Evolutionary conservation across 2,113 vertebrate species (phyloP), one percentile per base, ranked within the genome.

Genomic region (Labeo catla): DNA sequence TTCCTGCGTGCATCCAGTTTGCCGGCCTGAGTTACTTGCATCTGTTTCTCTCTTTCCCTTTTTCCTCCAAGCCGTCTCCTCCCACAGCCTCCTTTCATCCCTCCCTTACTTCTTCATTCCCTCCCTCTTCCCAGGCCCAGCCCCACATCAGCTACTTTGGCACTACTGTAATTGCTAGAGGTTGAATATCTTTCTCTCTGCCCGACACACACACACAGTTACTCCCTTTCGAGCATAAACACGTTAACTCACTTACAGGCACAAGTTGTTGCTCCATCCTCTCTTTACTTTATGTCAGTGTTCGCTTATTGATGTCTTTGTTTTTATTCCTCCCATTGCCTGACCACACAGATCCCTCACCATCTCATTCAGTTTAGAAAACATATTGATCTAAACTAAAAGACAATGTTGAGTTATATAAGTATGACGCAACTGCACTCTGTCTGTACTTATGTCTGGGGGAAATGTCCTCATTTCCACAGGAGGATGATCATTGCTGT

Each of bases 31-130:
- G 89, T 88, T 84, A 59, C 82, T 91, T 89, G 89, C 90, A 89
- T 93, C 86, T 85, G 86, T 89, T 89, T 88, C 86, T 72, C 68
- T 85, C 85, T 89, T 65, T 45, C 13, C 88, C 88, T 89, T 87
- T 89, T 89, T 90, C 87, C 89, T 90, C 86, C 88, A 47, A 86
- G 81, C 49, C 82, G 61, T 87, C 89, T 90, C 89, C 92, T 91
- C 92, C 91, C 90, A 36, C 50, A 80, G 52, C 76, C 70, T 79
- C 78, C 73, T 84, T 84, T 88, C 87, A 80, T 86, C 73, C 68
- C 85, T 88, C 86, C 87, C 88, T 85, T 86, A 87, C 36, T 87
- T 83, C 52, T 82, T 88, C 83, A 87, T 86, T 65, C 76, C 85
- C 90, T 88, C 90, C 86, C 90, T 78, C 52, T 86, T 77, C 87